Conservation (phyloP, 2,113 vertebrate genomes). For the Excalfactoria chinensis region DNA sequence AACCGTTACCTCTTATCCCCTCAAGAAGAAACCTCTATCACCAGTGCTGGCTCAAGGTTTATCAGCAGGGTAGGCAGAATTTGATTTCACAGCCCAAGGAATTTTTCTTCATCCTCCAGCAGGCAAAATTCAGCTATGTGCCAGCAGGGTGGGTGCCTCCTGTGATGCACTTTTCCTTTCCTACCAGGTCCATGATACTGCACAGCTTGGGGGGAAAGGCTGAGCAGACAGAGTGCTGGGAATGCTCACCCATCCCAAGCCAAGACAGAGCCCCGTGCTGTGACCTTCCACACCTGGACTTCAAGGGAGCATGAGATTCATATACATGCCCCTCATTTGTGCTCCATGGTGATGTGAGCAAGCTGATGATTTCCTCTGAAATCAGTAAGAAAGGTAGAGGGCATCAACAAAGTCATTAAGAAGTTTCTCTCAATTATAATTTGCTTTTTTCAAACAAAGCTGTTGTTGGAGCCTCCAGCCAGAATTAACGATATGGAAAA, state of each 20-base stretch:
- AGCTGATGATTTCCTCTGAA: slow-evolving; percentile 2
- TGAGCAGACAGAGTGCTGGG: not conserved
- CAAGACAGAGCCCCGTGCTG: not conserved
- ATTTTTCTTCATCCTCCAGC: slow-evolving; percentile 6
- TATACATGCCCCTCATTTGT: not conserved
- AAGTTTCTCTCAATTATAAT: slow-evolving; percentile 38
- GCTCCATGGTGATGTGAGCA: not conserved
- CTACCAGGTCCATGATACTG: not conserved
- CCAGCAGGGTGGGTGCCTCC: not conserved
- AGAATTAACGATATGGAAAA: slow-evolving; percentile 49
- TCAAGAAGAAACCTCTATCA: not conserved
- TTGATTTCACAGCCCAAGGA: slow-evolving; percentile 40
- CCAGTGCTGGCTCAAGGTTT: slow-evolving; percentile 1
- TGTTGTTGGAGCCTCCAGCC: slow-evolving; percentile 23
- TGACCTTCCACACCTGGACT: not conserved
- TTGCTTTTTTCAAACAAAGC: slow-evolving; percentile 24
- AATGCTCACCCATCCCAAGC: not conserved
- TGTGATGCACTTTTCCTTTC: not conserved
- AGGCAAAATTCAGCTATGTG: not conserved
- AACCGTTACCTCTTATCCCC: too few species aligned
- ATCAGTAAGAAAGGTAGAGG: slow-evolving; percentile 38
- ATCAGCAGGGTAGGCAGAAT: slow-evolving; percentile 1
- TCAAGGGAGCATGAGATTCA: not conserved
- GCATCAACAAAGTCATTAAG: slow-evolving; percentile 57
- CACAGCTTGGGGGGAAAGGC: too few species aligned